Percentiles rank a stretch among this genome's conserved stretches.
Conservation (phyloP, 1,140 invertebrate species). For the Piezodorus guildinii region DNA sequence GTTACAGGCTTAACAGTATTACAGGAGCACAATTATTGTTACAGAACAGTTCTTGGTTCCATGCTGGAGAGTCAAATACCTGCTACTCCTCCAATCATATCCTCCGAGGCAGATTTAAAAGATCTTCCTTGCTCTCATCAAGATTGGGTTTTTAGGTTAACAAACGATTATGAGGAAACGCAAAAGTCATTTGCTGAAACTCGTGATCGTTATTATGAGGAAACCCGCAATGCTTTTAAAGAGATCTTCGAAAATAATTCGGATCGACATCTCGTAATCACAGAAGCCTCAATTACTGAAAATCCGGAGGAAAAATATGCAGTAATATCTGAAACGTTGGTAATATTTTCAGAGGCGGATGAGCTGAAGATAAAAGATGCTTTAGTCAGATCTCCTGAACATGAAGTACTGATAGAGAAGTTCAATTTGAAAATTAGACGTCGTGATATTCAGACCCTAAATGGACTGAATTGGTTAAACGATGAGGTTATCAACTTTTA, state of each 20-base stretch:
- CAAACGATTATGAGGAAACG: background rate
- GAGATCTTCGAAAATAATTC: background rate
- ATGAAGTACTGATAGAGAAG: conserved; percentile 42
- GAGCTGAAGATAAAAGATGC: conserved; percentile 33
- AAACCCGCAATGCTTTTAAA: background rate
- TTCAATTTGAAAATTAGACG: conserved; percentile 46
- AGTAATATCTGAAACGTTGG: background rate
- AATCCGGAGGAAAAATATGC: background rate
- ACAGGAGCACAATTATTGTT: no score
- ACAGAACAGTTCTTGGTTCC: no score
- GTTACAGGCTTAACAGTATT: no score
- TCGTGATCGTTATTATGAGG: background rate
- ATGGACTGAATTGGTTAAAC: conserved; percentile 86
- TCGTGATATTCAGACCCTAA: conserved; percentile 69
- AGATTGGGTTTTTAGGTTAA: background rate
- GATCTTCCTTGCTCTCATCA: no score
- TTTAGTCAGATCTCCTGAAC: conserved; percentile 33
- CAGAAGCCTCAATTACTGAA: conserved; percentile 6
- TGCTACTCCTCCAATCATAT: no score
- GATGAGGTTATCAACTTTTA: conserved; percentile 95
- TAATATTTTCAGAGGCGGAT: background rate
- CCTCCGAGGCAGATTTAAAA: no score
- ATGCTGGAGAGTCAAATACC: no score
- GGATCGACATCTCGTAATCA: conserved; percentile 4
- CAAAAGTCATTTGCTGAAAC: background rate